A percentile compares a stretch with the other conserved stretches of the same genome.
phyloP scores from a whole-genome alignment of 2,888 invertebrate species.

The Rotaria sp. region DNA sequence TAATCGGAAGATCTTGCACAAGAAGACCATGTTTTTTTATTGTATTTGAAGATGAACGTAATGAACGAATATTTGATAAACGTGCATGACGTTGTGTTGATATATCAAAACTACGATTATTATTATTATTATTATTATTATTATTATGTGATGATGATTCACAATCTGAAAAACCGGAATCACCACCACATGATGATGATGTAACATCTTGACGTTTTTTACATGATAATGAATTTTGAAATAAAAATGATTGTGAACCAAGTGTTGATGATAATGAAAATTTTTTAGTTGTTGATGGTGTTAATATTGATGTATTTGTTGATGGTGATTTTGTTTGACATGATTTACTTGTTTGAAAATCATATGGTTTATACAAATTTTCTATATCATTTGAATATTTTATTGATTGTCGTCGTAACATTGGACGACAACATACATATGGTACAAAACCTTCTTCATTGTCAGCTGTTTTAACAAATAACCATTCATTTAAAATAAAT shows the following conservation, averaged over 20 bases:
- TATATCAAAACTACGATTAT: slow-evolving; percentile 8
- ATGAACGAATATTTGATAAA: neutral
- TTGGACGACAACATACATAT: slow-evolving; percentile 33
- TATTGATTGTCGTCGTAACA: neutral
- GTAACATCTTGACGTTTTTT: slow-evolving; percentile 1
- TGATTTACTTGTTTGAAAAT: neutral
- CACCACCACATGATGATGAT: slow-evolving; percentile 24
- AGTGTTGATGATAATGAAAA: neutral
- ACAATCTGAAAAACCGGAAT: slow-evolving; percentile 17
- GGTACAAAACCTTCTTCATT: slow-evolving; percentile 37
- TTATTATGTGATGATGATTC: neutral
- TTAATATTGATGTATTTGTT: neutral
- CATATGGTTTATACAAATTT: slow-evolving; percentile 20
- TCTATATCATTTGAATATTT: neutral
- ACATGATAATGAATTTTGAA: neutral
- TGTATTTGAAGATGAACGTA: neutral
- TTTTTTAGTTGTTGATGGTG: slow-evolving; percentile 12
- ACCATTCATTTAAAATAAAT: slow-evolving; percentile 38
- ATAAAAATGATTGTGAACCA: neutral
- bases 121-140: neutral
- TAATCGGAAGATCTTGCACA: neutral
- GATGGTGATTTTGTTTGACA: neutral
- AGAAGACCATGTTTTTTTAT: neutral
- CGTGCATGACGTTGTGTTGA: neutral
- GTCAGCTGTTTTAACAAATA: slow-evolving; percentile 32